phyloP scores from a whole-genome alignment of 2,797 vertebrate species.

The Xenopus petersii region DNA sequence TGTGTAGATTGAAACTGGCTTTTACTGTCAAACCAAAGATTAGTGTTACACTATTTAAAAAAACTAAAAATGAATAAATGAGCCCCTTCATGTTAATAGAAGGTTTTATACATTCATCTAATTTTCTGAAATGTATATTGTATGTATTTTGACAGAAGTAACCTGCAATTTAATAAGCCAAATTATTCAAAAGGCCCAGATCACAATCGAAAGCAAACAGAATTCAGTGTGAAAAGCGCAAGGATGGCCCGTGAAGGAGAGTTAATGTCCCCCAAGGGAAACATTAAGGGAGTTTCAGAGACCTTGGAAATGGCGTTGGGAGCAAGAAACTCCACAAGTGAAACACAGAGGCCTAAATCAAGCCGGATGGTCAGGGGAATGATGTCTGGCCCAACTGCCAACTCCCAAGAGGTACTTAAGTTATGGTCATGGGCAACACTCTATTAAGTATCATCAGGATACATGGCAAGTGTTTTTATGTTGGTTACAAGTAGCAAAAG shows the following conservation, averaged over 20 bases:
- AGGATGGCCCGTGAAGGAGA: constrained; percentile 44
- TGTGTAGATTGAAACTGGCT: no score
- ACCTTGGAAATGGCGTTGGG: constrained; percentile 27
- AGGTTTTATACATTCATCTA: no score
- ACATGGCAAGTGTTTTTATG: no score
- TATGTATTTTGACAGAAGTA: constrained; percentile 28
- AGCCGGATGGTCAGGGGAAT: constrained; percentile 74
- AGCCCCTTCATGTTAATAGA: no score
- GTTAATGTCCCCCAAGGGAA: constrained; percentile 43
- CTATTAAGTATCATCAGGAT: no score
- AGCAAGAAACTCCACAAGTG: constrained; percentile 54
- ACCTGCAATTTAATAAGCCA: constrained; percentile 48
- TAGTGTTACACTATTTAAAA: no score
- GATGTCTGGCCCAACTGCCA: constrained; percentile 75
- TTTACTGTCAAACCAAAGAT: no score
- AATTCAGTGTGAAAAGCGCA: background rate
- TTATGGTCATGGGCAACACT: background rate
- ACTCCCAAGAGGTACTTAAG: constrained; percentile 71
- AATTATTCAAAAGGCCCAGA: constrained; percentile 42
- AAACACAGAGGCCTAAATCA: constrained; percentile 64
- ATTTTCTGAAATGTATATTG: no score
- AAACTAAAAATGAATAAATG: no score
- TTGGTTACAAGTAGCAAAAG: no score
- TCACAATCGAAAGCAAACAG: constrained; percentile 50
- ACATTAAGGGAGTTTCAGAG: constrained; percentile 48